These are phyloP conservation scores for Heliconius nattereri DNA, from an alignment of 1,140 invertebrate species.

Conservation along the genomic window DNA sequence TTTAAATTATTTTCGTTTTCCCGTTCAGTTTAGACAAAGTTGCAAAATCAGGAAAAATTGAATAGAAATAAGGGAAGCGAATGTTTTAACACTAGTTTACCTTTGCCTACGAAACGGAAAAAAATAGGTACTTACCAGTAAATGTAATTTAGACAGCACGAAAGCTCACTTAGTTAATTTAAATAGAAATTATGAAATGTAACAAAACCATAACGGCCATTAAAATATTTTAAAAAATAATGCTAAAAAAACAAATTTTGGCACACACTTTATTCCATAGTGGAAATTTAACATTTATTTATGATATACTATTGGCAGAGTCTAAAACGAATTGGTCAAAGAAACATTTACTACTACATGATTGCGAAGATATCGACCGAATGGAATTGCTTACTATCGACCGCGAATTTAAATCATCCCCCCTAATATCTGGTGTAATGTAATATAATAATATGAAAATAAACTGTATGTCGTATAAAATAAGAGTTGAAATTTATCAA, in stretches of 20 bases:
- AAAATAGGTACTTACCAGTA: neutral
- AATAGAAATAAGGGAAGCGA: too few species aligned
- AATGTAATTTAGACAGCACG: neutral
- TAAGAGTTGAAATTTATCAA: constrained; percentile 30
- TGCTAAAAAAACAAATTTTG: neutral
- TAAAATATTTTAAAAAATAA: neutral
- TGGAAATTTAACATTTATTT: neutral
- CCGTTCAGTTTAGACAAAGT: too few species aligned
- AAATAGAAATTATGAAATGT: neutral
- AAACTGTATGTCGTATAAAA: constrained; percentile 20
- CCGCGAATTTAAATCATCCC: constrained; percentile 45
- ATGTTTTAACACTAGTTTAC: too few species aligned
- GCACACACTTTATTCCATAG: neutral
- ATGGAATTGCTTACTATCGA: constrained; percentile 40
- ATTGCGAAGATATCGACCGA: constrained; percentile 32
- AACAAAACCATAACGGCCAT: neutral
- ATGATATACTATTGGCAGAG: neutral
- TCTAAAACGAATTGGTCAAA: neutral
- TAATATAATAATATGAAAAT: constrained; percentile 19
- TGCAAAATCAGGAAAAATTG: too few species aligned
- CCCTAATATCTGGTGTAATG: constrained; percentile 12
- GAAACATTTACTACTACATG: constrained; percentile 37
- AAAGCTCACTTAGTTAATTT: neutral
- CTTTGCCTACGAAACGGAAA: neutral
- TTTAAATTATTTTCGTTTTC: too few species aligned